phyloP scores from a whole-genome alignment of 2,888 invertebrate species.

The Melinaea menophilus region DNA sequence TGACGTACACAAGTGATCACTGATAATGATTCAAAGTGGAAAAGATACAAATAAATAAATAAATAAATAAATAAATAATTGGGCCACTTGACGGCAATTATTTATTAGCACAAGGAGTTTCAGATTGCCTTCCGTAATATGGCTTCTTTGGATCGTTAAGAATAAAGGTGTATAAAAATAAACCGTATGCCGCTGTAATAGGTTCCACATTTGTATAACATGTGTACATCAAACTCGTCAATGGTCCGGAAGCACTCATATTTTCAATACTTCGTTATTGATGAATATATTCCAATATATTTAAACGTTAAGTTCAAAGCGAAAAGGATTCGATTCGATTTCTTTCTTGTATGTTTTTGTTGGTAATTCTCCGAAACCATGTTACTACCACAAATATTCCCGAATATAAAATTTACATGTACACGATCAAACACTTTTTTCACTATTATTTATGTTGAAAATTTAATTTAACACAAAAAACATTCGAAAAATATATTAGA shows the following conservation, averaged over 20 bases:
- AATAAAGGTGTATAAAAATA: not conserved
- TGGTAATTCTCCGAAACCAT: too few species aligned
- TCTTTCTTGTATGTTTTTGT: not conserved
- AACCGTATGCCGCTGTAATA: not conserved
- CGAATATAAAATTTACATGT: too few species aligned
- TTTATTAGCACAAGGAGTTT: not conserved
- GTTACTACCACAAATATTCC: too few species aligned
- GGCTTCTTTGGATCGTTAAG: not conserved
- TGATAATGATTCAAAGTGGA: too few species aligned
- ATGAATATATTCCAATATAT: not conserved
- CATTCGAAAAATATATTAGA: too few species aligned
- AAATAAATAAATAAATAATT: too few species aligned
- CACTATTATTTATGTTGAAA: too few species aligned
- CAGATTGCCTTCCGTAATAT: not conserved
- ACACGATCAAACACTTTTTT: too few species aligned
- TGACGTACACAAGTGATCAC: too few species aligned
- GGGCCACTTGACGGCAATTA: slow-evolving; percentile 1
- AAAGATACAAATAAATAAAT: too few species aligned
- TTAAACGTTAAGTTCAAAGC: not conserved
- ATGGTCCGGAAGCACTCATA: not conserved
- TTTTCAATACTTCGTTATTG: not conserved
- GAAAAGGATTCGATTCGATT: not conserved
- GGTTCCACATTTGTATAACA: not conserved
- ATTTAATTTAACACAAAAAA: too few species aligned
- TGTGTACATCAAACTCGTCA: not conserved